Base-by-base conservation (phyloP, 1,140 invertebrate genomes). In the Drosophila tropicalis region DNA sequence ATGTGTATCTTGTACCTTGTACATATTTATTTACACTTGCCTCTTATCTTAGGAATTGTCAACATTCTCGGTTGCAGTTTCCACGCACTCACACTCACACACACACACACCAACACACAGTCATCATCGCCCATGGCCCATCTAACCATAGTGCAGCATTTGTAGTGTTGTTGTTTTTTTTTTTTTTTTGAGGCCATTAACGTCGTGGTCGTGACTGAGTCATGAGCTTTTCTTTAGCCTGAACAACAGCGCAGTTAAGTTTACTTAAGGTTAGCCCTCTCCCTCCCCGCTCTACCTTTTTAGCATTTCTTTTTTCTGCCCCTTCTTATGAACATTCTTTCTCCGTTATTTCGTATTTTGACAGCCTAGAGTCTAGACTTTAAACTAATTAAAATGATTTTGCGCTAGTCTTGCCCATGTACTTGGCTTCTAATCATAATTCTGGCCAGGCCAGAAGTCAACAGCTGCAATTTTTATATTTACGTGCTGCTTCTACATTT, bases 161-260 rank as follows among this genome's bases (percentile, higher is more conserved):
- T 57, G 9, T 36, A 36, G 34, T 57, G 34, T 57, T 2, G 13
- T 6, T n/a, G n/a, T 22, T 12, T 13, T 56, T 56, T 5, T n/a
- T 29, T 29, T 5, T 32, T 15, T 58, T 29, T 72, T 58, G 60
- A 54, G 67, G 70, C 70, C 76, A 79, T 82, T 77, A 81, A 77
- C 34, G 54, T 63, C 47, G 62, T 72, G 57, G 76, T 80, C 69
- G 74, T 77, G 75, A 86, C 79, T 86, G 75, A 86, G 68, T 86
- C 81, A 84, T 85, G 64, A 78, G 73, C 61, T 75, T 79, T 82
- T 70, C 78, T 67, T 72, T 72, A 55, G 72, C 78, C 54, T 66
- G 60, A 86, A 67, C 65, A 29, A 56, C 63, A 32, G 56, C 5
- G 7, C 56, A 67, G 39, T 62, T 56, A 76, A 62, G 81, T 76